Base-by-base conservation (phyloP, 23 tunicate genomes). In the Styela clava region DNA sequence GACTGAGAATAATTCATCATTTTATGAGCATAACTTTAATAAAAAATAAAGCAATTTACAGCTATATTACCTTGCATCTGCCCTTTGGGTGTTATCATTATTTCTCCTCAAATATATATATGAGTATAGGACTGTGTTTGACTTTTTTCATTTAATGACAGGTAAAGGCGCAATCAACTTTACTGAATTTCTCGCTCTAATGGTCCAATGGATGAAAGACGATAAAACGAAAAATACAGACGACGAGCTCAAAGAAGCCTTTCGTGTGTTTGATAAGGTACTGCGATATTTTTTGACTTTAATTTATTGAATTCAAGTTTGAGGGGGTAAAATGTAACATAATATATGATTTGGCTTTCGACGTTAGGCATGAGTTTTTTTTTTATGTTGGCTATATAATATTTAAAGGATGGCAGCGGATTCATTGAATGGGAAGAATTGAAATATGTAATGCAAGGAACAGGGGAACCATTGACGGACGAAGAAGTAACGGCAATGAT, bases 361-460 rank as follows among this genome's bases (percentile, higher is more conserved):
- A n/a, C n/a, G n/a, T n/a, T n/a, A n/a, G n/a, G n/a, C n/a, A n/a
- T n/a, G n/a, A n/a, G n/a, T n/a, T n/a, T n/a, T n/a, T n/a, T n/a
- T n/a, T n/a, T n/a, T n/a, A n/a, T n/a, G n/a, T n/a, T n/a, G n/a
- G n/a, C n/a, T n/a, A n/a, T n/a, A n/a, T n/a, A n/a, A n/a, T n/a
- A n/a, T 52, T 28, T 79, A 9, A 23, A 91, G 97, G 97, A 91
- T 51, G 90, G 90, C 81, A 85, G 90, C 69, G 97, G 91, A 3
- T 82, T 64, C 83, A 87, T 87, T 68, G 91, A 87, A 36, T 82
- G 86, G 86, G 86, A 87, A 34, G 86, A 82, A 82, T 74, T 87
- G 44, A 74, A 82, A 33, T 91, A 86, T 67, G 97, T 91, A 24
- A 86, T 91, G 97, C 97, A 85, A 29, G 97, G 97, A 51, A 78